phyloP scores from a whole-genome alignment of 2,888 invertebrate species.

The Parnassius apollo region DNA sequence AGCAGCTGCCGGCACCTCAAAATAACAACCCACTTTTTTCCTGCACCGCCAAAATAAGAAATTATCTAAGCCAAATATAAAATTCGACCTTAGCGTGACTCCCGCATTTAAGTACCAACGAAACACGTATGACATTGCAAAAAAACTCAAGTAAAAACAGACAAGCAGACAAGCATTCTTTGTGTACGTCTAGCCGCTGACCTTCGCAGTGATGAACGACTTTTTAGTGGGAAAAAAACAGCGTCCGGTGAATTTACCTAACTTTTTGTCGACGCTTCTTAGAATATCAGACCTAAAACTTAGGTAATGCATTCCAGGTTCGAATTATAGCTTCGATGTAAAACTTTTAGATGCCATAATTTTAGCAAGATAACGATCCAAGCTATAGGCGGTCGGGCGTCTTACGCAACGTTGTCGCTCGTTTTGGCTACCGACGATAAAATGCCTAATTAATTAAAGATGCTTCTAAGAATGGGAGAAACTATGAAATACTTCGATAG shows the following conservation, averaged over 20 bases:
- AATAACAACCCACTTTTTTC: constrained; percentile 43
- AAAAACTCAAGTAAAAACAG: constrained; percentile 66
- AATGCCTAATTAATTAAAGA: constrained; percentile 49
- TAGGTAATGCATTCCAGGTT: constrained; percentile 65
- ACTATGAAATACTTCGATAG: constrained; percentile 13
- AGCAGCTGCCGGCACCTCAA: neutral
- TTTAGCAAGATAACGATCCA: constrained; percentile 66
- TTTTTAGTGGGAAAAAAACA: constrained; percentile 66
- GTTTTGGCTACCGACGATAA: constrained; percentile 36
- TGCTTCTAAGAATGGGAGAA: constrained; percentile 43
- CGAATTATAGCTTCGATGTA: constrained; percentile 58
- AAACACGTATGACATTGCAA: constrained; percentile 72
- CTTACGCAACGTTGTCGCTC: constrained; percentile 34
- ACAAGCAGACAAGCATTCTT: constrained; percentile 72
- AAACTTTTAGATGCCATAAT: constrained; percentile 68
- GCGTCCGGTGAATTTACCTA: constrained; percentile 78
- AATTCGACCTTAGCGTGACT: constrained; percentile 74
- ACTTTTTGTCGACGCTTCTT: constrained; percentile 71
- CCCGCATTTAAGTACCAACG: constrained; percentile 45
- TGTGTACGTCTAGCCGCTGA: constrained; percentile 73
- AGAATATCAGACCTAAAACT: constrained; percentile 61
- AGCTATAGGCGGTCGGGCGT: constrained; percentile 41
- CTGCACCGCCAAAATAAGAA: constrained; percentile 56
- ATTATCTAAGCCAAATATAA: constrained; percentile 59
- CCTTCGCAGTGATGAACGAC: constrained; percentile 75